phyloP scores from a whole-genome alignment of 2,888 invertebrate genomes.

The Nephrocerus scutellatus region DNA sequence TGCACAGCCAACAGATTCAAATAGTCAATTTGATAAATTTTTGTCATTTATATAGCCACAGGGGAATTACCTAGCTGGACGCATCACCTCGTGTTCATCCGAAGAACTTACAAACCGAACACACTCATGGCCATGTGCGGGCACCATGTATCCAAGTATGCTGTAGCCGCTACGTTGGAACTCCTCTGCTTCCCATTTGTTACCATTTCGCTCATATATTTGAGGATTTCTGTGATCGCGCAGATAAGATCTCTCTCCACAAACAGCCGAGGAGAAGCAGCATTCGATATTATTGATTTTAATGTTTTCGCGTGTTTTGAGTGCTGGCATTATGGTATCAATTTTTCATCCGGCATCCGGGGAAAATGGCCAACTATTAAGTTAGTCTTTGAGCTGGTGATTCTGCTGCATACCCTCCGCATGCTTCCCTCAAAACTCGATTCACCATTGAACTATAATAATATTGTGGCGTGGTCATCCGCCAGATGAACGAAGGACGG shows the following conservation, averaged over 20 bases:
- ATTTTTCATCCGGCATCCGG: constrained; percentile 21
- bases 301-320: constrained; percentile 24
- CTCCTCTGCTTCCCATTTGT: constrained; percentile 1
- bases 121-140: too few relatives aligned
- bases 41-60: constrained; percentile 24
- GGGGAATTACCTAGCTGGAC: constrained; percentile 15
- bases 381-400: too few relatives aligned
- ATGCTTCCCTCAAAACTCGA: too few relatives aligned
- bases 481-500: too few relatives aligned
- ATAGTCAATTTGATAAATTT: constrained; percentile 24
- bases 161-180: too few relatives aligned
- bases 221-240: constrained; percentile 14
- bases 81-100: constrained; percentile 12
- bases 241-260: constrained; percentile 16
- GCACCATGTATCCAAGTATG: too few relatives aligned
- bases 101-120: too few relatives aligned
- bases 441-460: too few relatives aligned
- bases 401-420: too few relatives aligned
- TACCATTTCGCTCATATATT: constrained; percentile 12
- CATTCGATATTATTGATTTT: constrained; percentile 24
- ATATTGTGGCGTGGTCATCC: too few relatives aligned
- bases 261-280: background rate
- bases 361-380: constrained; percentile 21
- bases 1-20: constrained; percentile 19
- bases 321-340: constrained; percentile 22